These are phyloP conservation scores for Rhagonycha fulva DNA, from an alignment of 2,888 invertebrate genomes.

Conservation along the genomic window DNA sequence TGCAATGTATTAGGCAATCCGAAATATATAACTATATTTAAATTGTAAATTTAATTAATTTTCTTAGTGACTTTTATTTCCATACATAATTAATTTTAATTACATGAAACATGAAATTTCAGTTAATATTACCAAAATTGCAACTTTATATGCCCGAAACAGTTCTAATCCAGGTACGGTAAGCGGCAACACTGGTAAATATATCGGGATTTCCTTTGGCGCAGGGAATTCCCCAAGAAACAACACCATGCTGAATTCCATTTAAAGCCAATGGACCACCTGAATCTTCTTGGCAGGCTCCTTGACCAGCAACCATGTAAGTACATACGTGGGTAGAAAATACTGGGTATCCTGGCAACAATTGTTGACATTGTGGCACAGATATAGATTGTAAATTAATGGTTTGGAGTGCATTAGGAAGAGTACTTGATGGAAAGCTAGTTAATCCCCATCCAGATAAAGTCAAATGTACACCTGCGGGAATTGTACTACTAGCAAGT, in stretches of 20 bases:
- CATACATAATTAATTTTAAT: too few species aligned
- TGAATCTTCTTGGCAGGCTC: slow-evolving; percentile 62
- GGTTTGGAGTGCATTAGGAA: background rate
- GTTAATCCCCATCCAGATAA: background rate
- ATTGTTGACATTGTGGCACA: slow-evolving; percentile 56
- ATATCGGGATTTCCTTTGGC: slow-evolving; percentile 60
- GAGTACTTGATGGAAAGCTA: background rate
- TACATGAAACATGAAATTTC: too few species aligned
- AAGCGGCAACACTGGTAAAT: slow-evolving; percentile 57
- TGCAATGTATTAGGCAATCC: too few species aligned
- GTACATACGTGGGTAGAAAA: slow-evolving; percentile 62
- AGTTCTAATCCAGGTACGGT: slow-evolving; percentile 54
- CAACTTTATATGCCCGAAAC: background rate
- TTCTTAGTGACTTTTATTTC: too few species aligned
- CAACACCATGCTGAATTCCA: slow-evolving; percentile 55
- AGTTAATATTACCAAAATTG: too few species aligned
- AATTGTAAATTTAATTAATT: too few species aligned
- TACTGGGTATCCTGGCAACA: slow-evolving; percentile 45
- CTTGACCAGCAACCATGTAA: slow-evolving; percentile 62
- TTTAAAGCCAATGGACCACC: slow-evolving; percentile 59
- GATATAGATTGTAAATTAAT: slow-evolving; percentile 58
- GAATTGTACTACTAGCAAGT: background rate
- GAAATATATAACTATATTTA: too few species aligned
- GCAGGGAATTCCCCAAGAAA: slow-evolving; percentile 62
- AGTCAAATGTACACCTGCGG: background rate